Evolutionary conservation across 1,140 invertebrate species (phyloP).

Genomic region (Metopolophium dirhodum): DNA sequence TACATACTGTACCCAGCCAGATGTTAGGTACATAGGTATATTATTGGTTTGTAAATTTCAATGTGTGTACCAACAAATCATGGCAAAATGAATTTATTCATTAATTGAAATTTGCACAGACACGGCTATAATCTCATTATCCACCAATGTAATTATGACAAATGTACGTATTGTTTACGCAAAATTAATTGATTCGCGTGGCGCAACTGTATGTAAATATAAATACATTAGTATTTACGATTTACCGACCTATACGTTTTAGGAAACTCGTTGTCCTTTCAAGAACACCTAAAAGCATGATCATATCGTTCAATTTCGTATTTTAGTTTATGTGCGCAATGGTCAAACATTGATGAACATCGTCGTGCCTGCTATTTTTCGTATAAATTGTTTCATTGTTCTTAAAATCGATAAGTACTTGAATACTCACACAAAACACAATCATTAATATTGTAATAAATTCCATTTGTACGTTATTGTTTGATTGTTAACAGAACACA

Average conservation of each 20-base stretch:
- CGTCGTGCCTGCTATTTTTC: not conserved
- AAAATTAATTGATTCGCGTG: not conserved
- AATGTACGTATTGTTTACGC: not conserved
- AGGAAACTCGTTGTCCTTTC: not conserved
- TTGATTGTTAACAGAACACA: no score
- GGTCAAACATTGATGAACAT: not conserved
- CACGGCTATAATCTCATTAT: not conserved
- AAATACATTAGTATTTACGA: not conserved
- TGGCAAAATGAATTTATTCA: not conserved
- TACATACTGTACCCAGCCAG: no score
- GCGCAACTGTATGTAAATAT: not conserved
- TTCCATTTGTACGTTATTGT: no score
- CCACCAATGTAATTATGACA: not conserved
- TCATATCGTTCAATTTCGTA: not conserved
- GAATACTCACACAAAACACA: no score
- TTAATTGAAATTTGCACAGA: constrained; percentile 1
- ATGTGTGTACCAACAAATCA: not conserved
- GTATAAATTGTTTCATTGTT: not conserved
- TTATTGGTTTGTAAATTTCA: not conserved
- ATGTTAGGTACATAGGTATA: not conserved
- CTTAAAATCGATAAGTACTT: no score
- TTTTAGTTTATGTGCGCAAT: not conserved
- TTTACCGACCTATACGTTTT: not conserved
- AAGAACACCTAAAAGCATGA: not conserved
- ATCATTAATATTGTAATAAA: no score